Evolutionary conservation across 2,888 invertebrate genomes (phyloP).

Genomic region (Heliconius hortense): DNA sequence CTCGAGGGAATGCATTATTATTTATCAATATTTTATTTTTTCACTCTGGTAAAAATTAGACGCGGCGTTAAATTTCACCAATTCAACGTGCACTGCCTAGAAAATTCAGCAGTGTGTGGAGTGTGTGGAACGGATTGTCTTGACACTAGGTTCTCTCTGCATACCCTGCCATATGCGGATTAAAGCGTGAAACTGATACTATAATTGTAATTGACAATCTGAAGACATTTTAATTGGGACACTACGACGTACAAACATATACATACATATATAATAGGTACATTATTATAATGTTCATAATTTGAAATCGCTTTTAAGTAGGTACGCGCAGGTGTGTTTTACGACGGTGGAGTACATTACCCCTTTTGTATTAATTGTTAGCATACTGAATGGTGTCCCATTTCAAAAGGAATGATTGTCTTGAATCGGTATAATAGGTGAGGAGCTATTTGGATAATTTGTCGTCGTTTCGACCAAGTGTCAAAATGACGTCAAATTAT

Average conservation of each 20-base stretch:
- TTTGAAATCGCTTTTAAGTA: neutral
- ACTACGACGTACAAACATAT: neutral
- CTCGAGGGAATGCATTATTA: too few species aligned
- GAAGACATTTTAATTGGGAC: too few species aligned
- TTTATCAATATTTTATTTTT: too few species aligned
- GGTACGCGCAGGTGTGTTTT: constrained; percentile 16
- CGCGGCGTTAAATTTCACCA: too few species aligned
- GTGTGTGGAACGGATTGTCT: too few species aligned
- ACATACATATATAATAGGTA: neutral
- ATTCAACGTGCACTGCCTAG: too few species aligned
- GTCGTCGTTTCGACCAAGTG: neutral
- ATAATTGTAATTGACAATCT: too few species aligned
- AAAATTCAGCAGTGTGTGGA: too few species aligned
- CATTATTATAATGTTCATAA: neutral
- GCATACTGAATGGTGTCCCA: constrained; percentile 1
- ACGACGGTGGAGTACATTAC: constrained; percentile 11
- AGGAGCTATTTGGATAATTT: neutral
- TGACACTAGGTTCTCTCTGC: too few species aligned
- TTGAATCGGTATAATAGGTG: neutral
- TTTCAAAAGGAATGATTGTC: constrained; percentile 7
- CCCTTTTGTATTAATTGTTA: constrained; percentile 19
- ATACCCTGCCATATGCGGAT: too few species aligned
- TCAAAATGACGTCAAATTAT: neutral
- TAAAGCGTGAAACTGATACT: too few species aligned
- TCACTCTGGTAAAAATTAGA: too few species aligned